phyloP scores from a whole-genome alignment of 2,888 invertebrate genomes.

The Rhynchonema sp. region DNA sequence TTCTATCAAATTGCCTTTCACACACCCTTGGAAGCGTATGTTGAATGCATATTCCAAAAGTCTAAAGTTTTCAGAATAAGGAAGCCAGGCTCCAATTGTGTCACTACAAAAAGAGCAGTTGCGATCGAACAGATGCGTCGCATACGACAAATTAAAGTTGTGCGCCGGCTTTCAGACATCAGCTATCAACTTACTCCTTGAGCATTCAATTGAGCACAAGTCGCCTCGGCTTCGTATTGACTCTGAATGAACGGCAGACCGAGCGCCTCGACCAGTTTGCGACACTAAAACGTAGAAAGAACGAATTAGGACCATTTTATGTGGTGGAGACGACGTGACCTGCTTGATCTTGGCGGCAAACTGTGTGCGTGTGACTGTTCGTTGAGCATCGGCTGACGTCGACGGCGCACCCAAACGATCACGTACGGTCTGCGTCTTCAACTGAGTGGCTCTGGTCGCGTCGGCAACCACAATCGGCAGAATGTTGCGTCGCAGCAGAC shows the following conservation, averaged over 20 bases:
- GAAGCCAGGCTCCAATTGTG: no score
- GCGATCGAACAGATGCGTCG: no score
- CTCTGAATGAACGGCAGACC: neutral
- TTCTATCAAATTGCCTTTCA: no score
- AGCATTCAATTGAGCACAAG: neutral
- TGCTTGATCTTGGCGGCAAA: neutral
- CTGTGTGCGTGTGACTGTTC: neutral
- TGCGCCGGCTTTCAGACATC: neutral
- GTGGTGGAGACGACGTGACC: no score
- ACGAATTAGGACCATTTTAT: no score
- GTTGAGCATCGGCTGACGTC: neutral
- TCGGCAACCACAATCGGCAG: neutral
- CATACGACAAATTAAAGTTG: neutral
- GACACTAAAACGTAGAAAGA: neutral
- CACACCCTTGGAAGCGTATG: no score
- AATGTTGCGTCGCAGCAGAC: neutral
- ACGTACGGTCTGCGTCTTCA: neutral
- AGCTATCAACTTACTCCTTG: neutral
- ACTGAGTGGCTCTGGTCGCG: neutral
- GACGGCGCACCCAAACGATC: neutral
- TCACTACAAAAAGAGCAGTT: no score
- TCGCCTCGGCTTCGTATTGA: neutral
- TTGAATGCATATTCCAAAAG: no score
- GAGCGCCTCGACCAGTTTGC: neutral
- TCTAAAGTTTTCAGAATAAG: no score